These are phyloP conservation scores for Drosophila paramelanica DNA, from an alignment of 2,888 invertebrate genomes.

Conservation along the genomic window DNA sequence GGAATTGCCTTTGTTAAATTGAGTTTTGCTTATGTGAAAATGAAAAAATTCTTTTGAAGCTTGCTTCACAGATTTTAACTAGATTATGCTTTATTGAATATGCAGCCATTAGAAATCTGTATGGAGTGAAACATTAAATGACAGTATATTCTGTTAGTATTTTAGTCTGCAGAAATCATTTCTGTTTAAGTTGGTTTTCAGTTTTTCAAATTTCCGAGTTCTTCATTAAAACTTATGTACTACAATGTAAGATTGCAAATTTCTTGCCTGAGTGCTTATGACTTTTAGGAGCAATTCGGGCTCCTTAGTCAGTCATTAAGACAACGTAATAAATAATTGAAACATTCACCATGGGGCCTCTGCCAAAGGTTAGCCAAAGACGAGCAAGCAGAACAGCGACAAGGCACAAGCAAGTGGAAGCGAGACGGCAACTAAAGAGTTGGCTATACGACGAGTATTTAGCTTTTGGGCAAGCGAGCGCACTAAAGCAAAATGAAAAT, in stretches of 20 bases:
- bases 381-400: conserved; percentile 15
- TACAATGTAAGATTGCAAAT: conserved; percentile 37
- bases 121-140: too few relatives aligned
- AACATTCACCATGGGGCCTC: conserved; percentile 58
- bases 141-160: not conserved
- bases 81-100: not conserved
- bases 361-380: conserved; percentile 51
- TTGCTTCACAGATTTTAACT: not conserved
- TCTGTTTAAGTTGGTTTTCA: too few relatives aligned
- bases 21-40: not conserved
- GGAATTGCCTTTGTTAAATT: conserved; percentile 18
- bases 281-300: conserved; percentile 41
- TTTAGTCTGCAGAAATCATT: not conserved
- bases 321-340: conserved; percentile 74
- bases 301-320: conserved; percentile 66
- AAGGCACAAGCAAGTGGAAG: not conserved
- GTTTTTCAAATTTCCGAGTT: not conserved
- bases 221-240: conserved; percentile 28
- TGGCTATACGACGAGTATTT: conserved; percentile 42
- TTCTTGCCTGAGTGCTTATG: conserved; percentile 41
- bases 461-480: conserved; percentile 78
- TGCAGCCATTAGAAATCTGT: too few relatives aligned
- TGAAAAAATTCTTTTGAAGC: not conserved
- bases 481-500: conserved; percentile 77
- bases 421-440: conserved; percentile 41